Base-by-base conservation (phyloP, 2,888 invertebrate species). In the Eretmocerus hayati region DNA sequence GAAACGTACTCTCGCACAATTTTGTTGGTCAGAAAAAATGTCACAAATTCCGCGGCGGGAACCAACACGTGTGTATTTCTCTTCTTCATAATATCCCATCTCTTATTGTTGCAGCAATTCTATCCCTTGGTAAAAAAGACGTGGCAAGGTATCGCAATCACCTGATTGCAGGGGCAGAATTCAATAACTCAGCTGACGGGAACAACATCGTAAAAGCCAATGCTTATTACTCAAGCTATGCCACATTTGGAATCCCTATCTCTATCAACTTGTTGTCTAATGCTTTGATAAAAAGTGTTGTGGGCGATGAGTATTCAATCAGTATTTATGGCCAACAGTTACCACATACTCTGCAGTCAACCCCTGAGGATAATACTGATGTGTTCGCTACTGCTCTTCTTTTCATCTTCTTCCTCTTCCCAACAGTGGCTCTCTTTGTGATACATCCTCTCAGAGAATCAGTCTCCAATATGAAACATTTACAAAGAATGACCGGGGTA, bases 401-500 rank as follows among this genome's bases (percentile, higher is more conserved):
- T 13, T 33, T 33, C n/a, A 13, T 33, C 15, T 33, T 33, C 33
- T n/a, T 15, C 15, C 15, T 33, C 1, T 39, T 39, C 15, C 20
- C 21, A 8, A 13, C 21, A 6, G 4, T 39, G 15, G 71, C 75
- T 0, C 73, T 79, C 57, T 79, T 79, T 52, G 72, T 81, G 2
- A 66, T 79, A 0, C 77, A 85, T 47, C 81, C 85, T 4, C 77
- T 81, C 56, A 72, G 72, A 45, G 88, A 89, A 68, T 75, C 80
- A 8, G 63, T 66, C 5, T 74, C 77, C 2, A 81, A 80, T 42
- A 75, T 85, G 30, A 81, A 85, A 20, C 81, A 81, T 58, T 64
- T 85, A 31, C 85, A 87, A 70, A 66, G 78, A 20, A 80, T 85
- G 81, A 75, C 81, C 1, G 83, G 86, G 4, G 77, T 84, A 22